Base-by-base conservation (phyloP, 2,888 invertebrate genomes). In the Protonemura montana region DNA sequence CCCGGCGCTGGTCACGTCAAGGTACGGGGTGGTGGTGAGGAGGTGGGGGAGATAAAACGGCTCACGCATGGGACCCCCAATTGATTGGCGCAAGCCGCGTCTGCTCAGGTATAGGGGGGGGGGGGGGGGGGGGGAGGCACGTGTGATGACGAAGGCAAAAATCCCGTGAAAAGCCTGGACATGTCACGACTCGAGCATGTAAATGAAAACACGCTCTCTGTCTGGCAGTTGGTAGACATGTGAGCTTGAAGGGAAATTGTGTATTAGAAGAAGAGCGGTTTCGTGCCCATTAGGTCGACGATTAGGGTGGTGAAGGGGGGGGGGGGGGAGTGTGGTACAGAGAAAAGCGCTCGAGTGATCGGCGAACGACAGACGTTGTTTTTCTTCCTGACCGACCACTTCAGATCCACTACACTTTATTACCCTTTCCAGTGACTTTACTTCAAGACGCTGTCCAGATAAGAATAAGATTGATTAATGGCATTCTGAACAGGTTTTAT, bases 401-500 rank as follows among this genome's bases (percentile, higher is more conserved):
- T 21, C 21, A 59, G 59, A 59, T 59, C 35, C 59, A 59, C 59
- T 59, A 21, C 59, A 59, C 59, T 59, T 59, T 59, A 59, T 59
- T 59, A 21, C 59, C 21, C 59, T 59, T 59, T 59, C 59, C 21
- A 59, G 59, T 59, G 59, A 1, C 59, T 59, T 59, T 59, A 59
- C 59, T 59, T 21, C 13, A 21, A 59, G 59, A 10, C 3, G 59
- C 59, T 59, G 21, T 59, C 59, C 16, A 10, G 59, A 59, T 59
- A 41, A 41, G 41, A 41, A 41, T 59, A 59, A 59, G 59, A 59
- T 59, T 59, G 59, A 59, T 59, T 59, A 59, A 59, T 59, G 59
- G 6, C 59, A 59, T 59, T 59, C 21, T 59, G 59, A 59, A 3
- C 59, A 21, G 21, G 13, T 59, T 59, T 59, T 59, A 59, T 59